Evolutionary conservation across 2,113 vertebrate genomes (phyloP), one percentile per base, ranked within the genome.

Genomic region (Cephalopterus ornatus): DNA sequence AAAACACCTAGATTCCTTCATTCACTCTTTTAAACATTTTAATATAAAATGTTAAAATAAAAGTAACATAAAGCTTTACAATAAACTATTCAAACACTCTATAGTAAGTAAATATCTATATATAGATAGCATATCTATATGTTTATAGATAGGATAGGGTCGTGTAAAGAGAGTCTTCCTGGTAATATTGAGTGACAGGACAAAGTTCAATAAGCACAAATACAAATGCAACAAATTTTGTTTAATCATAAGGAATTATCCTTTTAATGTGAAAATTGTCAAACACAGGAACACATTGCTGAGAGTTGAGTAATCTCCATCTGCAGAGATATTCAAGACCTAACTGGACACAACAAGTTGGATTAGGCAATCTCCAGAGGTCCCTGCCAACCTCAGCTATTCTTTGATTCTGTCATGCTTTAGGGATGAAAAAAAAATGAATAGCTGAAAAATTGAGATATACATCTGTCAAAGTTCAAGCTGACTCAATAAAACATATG

Each of bases 271-370:
- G 28, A 53, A 53, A 14, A 12, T 63, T 7, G 3, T 72, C 58
- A 67, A 30, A 72, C 9, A 80, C 5, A 35, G 39, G 7, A 80
- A 30, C 0, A 8, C 4, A 2, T 21, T 85, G 15, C 11, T 1
- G 0, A 41, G 14, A 32, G 16, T 1, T 56, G 21, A 22, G 21
- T 19, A 63, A 5, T 30, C 9, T 94, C 37, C 26, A 35, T 39
- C 37, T 53, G 24, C 2, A 9, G 24, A 77, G 8, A 14, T 50
- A 55, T 24, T 66, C 37, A 67, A 12, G 23, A 77, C 3, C 8
- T 56, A 49, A 66, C 11, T 30, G 53, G 32, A 73, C 15, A 44
- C 14, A 5, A 27, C 1, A 5, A 58, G 2, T 12, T 77, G 4
- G 8, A 35, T 63, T 65, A 50, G 22, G 9, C 27, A 47, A 11